phyloP scores from a whole-genome alignment of 2,888 invertebrate species.

The Thereva nobilitata region DNA sequence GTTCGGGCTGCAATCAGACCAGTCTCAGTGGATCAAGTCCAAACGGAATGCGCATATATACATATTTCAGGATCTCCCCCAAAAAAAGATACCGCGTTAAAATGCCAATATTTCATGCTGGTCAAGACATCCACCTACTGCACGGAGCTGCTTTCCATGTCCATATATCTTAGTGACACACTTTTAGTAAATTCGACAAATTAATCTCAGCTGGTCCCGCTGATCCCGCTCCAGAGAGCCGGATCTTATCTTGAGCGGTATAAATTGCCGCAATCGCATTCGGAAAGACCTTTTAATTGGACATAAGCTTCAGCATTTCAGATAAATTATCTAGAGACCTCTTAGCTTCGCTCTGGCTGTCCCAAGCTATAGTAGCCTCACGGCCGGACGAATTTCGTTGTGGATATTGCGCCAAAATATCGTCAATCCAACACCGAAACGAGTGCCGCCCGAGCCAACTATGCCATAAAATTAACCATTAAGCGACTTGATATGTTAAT shows the following conservation, averaged over 20 bases:
- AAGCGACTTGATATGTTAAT: slow-evolving; percentile 39
- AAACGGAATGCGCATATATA: too few relatives aligned
- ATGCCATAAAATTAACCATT: slow-evolving; percentile 36
- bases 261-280: slow-evolving; percentile 23
- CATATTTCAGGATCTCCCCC: too few relatives aligned
- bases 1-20: too few relatives aligned
- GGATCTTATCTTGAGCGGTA: slow-evolving; percentile 10
- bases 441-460: background rate
- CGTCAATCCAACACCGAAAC: too few relatives aligned
- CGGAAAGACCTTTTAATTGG: slow-evolving; percentile 26
- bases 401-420: too few relatives aligned
- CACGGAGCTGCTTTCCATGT: slow-evolving; percentile 1
- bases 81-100: too few relatives aligned
- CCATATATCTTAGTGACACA: background rate
- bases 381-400: background rate
- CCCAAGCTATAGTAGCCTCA: background rate
- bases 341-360: background rate
- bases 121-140: too few relatives aligned
- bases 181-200: slow-evolving; percentile 9
- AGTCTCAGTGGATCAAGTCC: too few relatives aligned
- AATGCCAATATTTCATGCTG: too few relatives aligned
- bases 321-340: slow-evolving; percentile 25
- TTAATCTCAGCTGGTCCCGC: slow-evolving; percentile 5
- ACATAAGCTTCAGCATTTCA: slow-evolving; percentile 28
- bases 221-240: background rate